Evolutionary conservation across 2,888 invertebrate genomes (phyloP), one percentile per base, ranked within the genome.

Genomic region (Melanophora roralis): DNA sequence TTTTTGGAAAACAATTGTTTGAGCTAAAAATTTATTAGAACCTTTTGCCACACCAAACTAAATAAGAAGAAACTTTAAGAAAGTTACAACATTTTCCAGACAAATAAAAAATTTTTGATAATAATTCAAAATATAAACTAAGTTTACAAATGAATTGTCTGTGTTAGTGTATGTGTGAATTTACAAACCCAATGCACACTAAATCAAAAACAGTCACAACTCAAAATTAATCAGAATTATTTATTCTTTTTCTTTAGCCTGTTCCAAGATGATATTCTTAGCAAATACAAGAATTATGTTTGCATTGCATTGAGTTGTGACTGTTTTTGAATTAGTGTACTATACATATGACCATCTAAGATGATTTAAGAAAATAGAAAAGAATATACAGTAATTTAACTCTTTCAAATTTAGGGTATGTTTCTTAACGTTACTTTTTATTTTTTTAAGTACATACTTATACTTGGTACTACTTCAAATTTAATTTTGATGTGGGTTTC

Each of bases 401-500:
- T 76, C 59, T 65, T 65, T 60, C 55, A 43, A 36, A 45, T 51
- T 45, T 62, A 51, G 43, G 45, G 45, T n/a, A 38, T n/a, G 1
- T 49, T 34, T 57, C 36, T 38, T 57, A 5, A 5, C 27, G 27
- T 6, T 27, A 5, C 27, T 27, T 6, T 40, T 45, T 47, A 43
- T 68, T 72, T 43, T 45, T 40, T 51, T 47, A 73, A 73, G 68
- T 76, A 73, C 76, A 62, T 62, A n/a, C n/a, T n/a, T 3, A 9
- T 2, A 43, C 14, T 16, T 14, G 34, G 12, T 57, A 57, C 49
- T 60, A 75, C 57, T 65, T 74, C 57, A 59, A 59, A 19, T 47
- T 55, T 55, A 21, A 49, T 40, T 47, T 68, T 75, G 57, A 75
- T 75, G 68, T 75, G 75, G 75, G 74, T 59, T 78, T 64, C 19